Percentiles rank a stretch among this genome's conserved stretches.
These are phyloP conservation scores for Sylvia borin DNA, from an alignment of 2,797 vertebrate genomes.

Conservation along the genomic window DNA sequence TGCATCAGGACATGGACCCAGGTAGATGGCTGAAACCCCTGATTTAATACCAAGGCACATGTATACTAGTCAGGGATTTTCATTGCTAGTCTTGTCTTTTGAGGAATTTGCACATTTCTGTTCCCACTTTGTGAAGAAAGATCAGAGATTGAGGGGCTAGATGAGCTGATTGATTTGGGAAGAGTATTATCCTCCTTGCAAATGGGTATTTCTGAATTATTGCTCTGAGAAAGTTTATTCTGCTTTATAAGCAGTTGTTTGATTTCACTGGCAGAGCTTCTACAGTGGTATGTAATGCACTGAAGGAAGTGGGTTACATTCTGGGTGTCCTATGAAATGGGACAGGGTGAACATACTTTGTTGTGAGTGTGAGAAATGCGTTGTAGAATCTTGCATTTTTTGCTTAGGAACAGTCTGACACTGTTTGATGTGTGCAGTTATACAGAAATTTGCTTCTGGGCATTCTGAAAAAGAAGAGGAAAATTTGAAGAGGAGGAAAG, in stretches of 20 bases:
- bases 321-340: not conserved
- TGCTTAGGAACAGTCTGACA: not conserved
- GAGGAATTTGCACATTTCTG: not conserved
- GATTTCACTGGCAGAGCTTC: not conserved
- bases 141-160: not conserved
- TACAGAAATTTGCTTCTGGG: not conserved
- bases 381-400: not conserved
- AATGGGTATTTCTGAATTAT: not conserved
- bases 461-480: not conserved
- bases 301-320: not conserved
- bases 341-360: not conserved
- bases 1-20: not conserved
- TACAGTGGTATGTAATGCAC: not conserved
- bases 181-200: not conserved
- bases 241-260: not conserved
- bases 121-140: not conserved
- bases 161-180: not conserved
- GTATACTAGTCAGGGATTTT: not conserved
- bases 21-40: fast-evolving
- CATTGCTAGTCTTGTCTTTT: not conserved
- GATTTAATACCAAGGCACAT: fast-evolving
- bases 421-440: not conserved
- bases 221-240: not conserved
- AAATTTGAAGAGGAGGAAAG: not conserved
- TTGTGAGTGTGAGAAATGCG: not conserved